phyloP scores from a whole-genome alignment of 2,888 invertebrate genomes.

The Allacma fusca region DNA sequence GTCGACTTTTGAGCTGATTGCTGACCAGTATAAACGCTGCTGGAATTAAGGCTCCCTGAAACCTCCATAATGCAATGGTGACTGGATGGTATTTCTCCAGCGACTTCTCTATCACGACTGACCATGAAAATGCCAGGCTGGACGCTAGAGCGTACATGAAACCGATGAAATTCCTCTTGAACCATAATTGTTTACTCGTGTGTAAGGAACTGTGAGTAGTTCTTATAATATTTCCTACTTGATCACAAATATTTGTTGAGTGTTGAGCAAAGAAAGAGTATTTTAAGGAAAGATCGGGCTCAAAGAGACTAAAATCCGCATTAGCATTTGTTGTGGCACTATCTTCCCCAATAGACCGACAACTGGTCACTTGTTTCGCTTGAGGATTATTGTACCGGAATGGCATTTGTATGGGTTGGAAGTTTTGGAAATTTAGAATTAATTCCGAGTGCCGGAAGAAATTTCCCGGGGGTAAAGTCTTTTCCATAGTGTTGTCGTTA shows the following conservation, averaged over 20 bases:
- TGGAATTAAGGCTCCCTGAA: constrained; percentile 55
- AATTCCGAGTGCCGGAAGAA: background rate
- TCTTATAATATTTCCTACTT: too few relatives aligned
- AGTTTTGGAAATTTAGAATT: background rate
- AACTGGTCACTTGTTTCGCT: background rate
- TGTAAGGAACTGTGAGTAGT: too few relatives aligned
- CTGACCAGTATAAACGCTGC: constrained; percentile 42
- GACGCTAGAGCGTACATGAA: constrained; percentile 50
- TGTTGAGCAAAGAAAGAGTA: background rate
- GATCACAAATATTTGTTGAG: too few relatives aligned
- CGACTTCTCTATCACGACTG: constrained; percentile 53
- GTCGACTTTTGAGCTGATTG: background rate
- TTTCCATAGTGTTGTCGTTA: background rate
- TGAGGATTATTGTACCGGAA: background rate
- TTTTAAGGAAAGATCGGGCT: constrained; percentile 1
- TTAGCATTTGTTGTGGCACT: background rate
- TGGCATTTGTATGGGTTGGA: background rate
- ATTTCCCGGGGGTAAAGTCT: background rate
- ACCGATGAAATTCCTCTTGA: constrained; percentile 46
- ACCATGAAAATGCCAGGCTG: constrained; percentile 50
- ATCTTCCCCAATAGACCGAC: background rate
- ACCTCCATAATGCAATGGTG: constrained; percentile 53
- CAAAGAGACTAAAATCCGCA: background rate
- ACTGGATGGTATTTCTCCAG: constrained; percentile 52
- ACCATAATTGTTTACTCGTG: background rate